Conservation (phyloP, 1,140 invertebrate genomes). For the Matsumurasca onukii region DNA sequence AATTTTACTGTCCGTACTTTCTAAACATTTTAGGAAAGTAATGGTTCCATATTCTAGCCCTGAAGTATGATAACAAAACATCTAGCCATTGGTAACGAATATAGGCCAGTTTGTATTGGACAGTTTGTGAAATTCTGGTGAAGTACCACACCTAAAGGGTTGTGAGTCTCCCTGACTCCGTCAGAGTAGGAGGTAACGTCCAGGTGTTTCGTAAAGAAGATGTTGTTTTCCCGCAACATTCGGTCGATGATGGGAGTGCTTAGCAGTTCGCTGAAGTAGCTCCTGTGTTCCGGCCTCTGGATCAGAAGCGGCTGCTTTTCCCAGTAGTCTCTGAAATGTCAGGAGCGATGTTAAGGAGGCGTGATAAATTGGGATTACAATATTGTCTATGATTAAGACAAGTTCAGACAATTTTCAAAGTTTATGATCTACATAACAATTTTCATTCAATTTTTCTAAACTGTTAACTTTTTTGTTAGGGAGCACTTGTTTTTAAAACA, state of each 20-base stretch:
- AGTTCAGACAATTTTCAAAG: neutral
- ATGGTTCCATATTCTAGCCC: too few species aligned
- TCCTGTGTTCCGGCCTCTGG: constrained; percentile 58
- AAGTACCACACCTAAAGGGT: constrained; percentile 80
- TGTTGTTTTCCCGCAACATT: constrained; percentile 70
- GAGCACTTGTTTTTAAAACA: neutral
- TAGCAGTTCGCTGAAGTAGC: constrained; percentile 74
- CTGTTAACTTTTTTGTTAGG: neutral
- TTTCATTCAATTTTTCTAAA: neutral
- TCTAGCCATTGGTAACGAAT: too few species aligned
- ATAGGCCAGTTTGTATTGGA: too few species aligned
- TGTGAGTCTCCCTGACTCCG: constrained; percentile 79
- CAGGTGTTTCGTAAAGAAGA: constrained; percentile 84
- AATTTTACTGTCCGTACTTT: too few species aligned
- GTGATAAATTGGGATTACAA: neutral
- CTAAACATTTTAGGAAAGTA: too few species aligned
- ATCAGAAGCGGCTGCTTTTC: constrained; percentile 79
- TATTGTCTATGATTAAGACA: neutral
- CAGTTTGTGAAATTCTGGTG: too few species aligned
- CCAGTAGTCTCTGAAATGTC: constrained; percentile 60
- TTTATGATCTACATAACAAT: neutral
- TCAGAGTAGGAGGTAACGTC: constrained; percentile 87
- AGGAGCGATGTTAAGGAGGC: constrained; percentile 37
- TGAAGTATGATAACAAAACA: too few species aligned
- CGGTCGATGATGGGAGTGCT: constrained; percentile 74